A percentile compares a stretch with the other conserved stretches of the same genome.
Evolutionary conservation across 1,140 invertebrate species (phyloP).

Genomic region (Sarcophaga bullata): DNA sequence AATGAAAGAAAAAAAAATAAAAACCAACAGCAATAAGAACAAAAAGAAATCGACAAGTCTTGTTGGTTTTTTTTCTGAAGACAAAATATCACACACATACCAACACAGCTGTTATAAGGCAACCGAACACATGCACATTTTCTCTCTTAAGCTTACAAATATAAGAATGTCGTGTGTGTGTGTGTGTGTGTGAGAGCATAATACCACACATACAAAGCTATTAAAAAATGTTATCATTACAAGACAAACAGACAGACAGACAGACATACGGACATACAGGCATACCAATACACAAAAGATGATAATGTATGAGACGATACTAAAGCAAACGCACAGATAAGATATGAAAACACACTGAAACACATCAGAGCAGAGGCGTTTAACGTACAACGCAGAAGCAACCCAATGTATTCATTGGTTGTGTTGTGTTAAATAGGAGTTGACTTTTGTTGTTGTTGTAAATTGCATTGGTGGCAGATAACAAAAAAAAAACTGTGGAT

Average conservation of each 20-base stretch:
- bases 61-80: not conserved
- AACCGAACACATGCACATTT: conserved; percentile 2
- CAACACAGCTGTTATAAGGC: not conserved
- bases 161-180: no score
- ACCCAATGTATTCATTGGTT: conserved; percentile 13
- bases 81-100: conserved; percentile 25
- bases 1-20: not conserved
- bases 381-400: conserved; percentile 24
- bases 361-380: conserved; percentile 3
- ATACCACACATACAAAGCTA: no score
- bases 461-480: not conserved
- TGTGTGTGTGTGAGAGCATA: no score
- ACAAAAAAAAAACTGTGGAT: not conserved
- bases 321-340: not conserved
- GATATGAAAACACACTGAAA: conserved; percentile 2
- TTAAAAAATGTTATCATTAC: not conserved
- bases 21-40: conserved; percentile 2
- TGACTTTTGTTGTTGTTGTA: not conserved
- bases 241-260: conserved; percentile 3
- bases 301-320: not conserved
- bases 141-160: not conserved
- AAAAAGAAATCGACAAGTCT: not conserved
- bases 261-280: no score
- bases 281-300: not conserved
- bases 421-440: not conserved